Evolutionary conservation across 2,113 vertebrate species (phyloP), one percentile per base, ranked within the genome.

Genomic region (Dolichotis patagonum): DNA sequence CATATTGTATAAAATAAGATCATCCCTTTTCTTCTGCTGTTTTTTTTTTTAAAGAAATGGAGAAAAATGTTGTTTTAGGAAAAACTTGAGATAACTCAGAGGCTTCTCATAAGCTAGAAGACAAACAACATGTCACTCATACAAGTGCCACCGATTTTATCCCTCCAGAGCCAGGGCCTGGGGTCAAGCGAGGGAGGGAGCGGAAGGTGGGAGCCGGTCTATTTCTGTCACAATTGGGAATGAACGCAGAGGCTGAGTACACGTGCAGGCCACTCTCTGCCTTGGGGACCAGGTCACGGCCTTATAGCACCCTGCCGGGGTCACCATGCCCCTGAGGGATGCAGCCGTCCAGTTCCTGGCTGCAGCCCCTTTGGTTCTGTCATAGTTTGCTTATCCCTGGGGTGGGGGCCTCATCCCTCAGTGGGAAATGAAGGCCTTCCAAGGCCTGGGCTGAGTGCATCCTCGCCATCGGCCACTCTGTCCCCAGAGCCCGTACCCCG

Each of bases 1-100:
- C 96, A 98, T 94, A 96, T 77, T 97, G 96, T 96, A 97, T 96
- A 97, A 98, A 98, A 98, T 98, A 98, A 98, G 97, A 98, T 93
- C 88, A 98, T 98, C 17, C 26, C 97, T 94, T 92, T 96, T 62
- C n/a, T 94, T 85, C 62, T 87, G 67, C 22, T 54, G 13, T 14
- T 85, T 17, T 56, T 56, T n/a, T 83, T 58, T 85, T 89, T 81
- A 1, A 96, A 96, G 97, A 93, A 97, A 91, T 96, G 96, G 54
- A 97, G 94, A 82, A 97, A 97, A 98, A 98, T 60, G 63, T 96
- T 98, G 92, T 97, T 96, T 98, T 82, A 97, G 94, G 96, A 96
- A 97, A 96, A 98, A 97, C 2, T 98, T 97, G 97, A 94, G 97
- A 52, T 54, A 97, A 97, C 94, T 97, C 92, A 90, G 92, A 97